Evolutionary conservation across 1,140 invertebrate genomes (phyloP).

Genomic region (Cotesia typhae): DNA sequence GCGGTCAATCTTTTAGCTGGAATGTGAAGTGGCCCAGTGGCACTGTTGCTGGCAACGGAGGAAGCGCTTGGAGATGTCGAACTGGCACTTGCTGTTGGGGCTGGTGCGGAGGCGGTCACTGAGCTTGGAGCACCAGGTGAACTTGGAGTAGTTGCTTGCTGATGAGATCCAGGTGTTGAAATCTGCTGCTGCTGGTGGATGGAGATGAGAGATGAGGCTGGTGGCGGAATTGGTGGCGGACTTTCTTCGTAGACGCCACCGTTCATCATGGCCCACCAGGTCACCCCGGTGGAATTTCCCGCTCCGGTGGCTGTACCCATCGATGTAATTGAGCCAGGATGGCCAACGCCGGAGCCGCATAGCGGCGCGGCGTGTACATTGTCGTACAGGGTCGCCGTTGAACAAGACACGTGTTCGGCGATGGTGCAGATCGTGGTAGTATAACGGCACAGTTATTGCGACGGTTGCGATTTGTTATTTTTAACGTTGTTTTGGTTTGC

Average conservation of each 20-base stretch:
- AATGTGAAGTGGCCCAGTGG: conserved; percentile 79
- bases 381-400: conserved; percentile 82
- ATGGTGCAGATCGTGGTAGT: conserved; percentile 73
- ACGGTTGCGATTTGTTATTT: neutral
- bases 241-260: conserved; percentile 78
- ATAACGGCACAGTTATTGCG: conserved; percentile 41
- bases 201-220: conserved; percentile 60
- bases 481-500: neutral
- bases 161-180: conserved; percentile 60
- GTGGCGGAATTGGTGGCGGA: conserved; percentile 71
- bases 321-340: conserved; percentile 72
- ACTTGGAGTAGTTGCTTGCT: conserved; percentile 64
- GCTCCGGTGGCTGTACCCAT: conserved; percentile 80
- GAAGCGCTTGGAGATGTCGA: conserved; percentile 76
- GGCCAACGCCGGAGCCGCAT: conserved; percentile 74
- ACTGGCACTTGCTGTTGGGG: conserved; percentile 69
- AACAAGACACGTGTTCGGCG: conserved; percentile 80
- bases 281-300: conserved; percentile 79
- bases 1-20: conserved; percentile 78
- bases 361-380: conserved; percentile 74
- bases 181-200: conserved; percentile 62
- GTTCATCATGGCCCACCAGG: conserved; percentile 87
- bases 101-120: conserved; percentile 67
- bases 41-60: conserved; percentile 71
- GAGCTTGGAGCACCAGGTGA: conserved; percentile 65